phyloP scores from a whole-genome alignment of 2,888 invertebrate species.

The Chloroclystis v-ata region DNA sequence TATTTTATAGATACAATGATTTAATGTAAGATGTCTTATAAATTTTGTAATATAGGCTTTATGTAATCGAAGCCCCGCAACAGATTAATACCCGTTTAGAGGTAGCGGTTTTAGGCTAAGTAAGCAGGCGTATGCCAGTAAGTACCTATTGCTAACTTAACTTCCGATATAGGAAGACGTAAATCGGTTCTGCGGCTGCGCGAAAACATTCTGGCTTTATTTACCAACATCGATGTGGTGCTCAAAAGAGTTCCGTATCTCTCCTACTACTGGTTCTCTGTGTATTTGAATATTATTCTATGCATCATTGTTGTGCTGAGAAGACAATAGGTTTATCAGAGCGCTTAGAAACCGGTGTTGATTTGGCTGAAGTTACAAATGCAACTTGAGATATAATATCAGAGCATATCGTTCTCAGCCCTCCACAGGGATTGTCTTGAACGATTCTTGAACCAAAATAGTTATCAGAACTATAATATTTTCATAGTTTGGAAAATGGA shows the following conservation, averaged over 20 bases:
- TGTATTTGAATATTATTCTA: not conserved
- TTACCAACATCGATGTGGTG: not conserved
- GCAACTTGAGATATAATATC: slow-evolving; percentile 41
- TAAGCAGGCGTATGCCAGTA: not conserved
- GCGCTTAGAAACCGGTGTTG: slow-evolving; percentile 45
- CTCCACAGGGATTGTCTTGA: slow-evolving; percentile 13
- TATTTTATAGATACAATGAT: too few relatives aligned
- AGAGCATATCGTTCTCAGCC: slow-evolving; percentile 22
- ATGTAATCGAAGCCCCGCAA: too few relatives aligned
- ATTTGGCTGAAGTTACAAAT: slow-evolving; percentile 30
- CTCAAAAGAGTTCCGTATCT: not conserved
- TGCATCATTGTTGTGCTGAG: slow-evolving; percentile 7
- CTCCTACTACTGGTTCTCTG: not conserved
- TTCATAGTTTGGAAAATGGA: not conserved
- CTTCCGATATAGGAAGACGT: not conserved
- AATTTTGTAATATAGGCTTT: too few relatives aligned
- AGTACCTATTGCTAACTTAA: not conserved
- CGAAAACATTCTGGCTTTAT: not conserved
- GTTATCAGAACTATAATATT: not conserved
- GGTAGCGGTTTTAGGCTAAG: not conserved
- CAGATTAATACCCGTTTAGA: too few relatives aligned
- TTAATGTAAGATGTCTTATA: too few relatives aligned
- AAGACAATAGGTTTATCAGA: slow-evolving; percentile 39
- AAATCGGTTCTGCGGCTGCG: slow-evolving; percentile 6
- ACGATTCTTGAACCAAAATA: not conserved